phyloP scores from a whole-genome alignment of 2,797 vertebrate genomes.

The Pogoniulus pusillus region DNA sequence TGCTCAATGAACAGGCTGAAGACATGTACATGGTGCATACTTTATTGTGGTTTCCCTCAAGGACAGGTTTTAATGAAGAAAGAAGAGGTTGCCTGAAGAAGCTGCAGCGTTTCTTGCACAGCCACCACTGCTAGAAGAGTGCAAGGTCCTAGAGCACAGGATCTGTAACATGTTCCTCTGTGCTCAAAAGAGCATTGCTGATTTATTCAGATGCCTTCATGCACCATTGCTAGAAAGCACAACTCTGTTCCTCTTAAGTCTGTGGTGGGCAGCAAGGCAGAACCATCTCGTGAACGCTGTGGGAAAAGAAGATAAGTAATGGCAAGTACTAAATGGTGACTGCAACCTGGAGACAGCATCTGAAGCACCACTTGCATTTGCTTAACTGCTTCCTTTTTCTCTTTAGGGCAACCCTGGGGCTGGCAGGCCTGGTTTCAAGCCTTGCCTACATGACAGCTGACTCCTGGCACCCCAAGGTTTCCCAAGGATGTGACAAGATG shows the following conservation, averaged over 20 bases:
- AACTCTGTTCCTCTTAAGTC: constrained; percentile 37
- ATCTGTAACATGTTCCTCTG: constrained; percentile 6
- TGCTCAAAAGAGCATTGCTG: constrained; percentile 7
- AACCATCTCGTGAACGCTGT: background rate
- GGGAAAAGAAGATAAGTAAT: background rate
- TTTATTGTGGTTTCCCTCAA: background rate
- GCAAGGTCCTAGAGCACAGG: background rate
- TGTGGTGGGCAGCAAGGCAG: background rate
- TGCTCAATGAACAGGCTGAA: background rate
- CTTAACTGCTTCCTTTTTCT: background rate
- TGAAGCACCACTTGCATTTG: background rate
- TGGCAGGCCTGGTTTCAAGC: background rate
- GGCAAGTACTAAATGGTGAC: constrained; percentile 28
- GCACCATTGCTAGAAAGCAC: constrained; percentile 47
- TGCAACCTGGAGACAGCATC: background rate
- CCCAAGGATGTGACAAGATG: background rate
- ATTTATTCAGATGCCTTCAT: constrained; percentile 41
- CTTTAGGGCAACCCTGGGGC: background rate
- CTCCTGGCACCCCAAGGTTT: constrained; percentile 8
- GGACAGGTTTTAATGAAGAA: constrained; percentile 7
- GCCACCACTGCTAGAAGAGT: background rate
- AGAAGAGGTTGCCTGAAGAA: background rate
- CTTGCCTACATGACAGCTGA: constrained; percentile 25
- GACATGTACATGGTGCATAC: background rate
- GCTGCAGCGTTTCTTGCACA: background rate